These are phyloP conservation scores for Sarcophilus harrisii DNA, from an alignment of 2,797 vertebrate species.

Conservation along the genomic window DNA sequence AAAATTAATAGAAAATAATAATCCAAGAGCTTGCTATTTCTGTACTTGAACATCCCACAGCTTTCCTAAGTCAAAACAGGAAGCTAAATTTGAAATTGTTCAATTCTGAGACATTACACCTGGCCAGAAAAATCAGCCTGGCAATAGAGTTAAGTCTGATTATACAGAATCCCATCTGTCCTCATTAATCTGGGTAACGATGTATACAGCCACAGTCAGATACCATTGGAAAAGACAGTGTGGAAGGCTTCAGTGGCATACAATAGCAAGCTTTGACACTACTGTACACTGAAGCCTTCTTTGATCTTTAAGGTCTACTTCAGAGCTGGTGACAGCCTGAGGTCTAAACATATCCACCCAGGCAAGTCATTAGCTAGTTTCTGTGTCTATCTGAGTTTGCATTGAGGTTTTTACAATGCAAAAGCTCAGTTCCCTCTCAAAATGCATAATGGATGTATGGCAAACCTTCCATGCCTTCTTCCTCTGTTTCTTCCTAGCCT, in stretches of 20 bases:
- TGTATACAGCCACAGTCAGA: constrained; percentile 40
- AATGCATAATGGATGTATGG: neutral
- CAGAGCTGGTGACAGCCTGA: constrained; percentile 64
- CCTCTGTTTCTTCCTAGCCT: neutral
- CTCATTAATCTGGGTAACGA: constrained; percentile 41
- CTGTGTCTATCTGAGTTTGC: constrained; percentile 2
- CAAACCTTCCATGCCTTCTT: neutral
- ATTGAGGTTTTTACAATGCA: constrained; percentile 6
- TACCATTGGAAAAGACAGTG: constrained; percentile 12
- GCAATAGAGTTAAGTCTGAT: neutral
- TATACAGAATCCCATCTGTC: constrained; percentile 48
- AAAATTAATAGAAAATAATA: constrained; percentile 2
- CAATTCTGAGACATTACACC: constrained; percentile 7
- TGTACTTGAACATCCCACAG: neutral
- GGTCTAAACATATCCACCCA: constrained; percentile 67
- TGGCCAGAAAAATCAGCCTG: constrained; percentile 32
- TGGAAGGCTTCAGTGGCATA: neutral
- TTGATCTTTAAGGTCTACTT: constrained; percentile 70
- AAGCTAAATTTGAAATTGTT: constrained; percentile 54
- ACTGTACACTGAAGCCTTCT: neutral
- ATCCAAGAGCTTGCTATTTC: neutral
- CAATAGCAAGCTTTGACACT: neutral
- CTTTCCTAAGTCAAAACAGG: neutral
- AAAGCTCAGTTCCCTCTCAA: neutral
- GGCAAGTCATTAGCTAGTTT: constrained; percentile 63